Conservation (phyloP, 92 coral and sea anemone species). For the Siderastrea radians region DNA sequence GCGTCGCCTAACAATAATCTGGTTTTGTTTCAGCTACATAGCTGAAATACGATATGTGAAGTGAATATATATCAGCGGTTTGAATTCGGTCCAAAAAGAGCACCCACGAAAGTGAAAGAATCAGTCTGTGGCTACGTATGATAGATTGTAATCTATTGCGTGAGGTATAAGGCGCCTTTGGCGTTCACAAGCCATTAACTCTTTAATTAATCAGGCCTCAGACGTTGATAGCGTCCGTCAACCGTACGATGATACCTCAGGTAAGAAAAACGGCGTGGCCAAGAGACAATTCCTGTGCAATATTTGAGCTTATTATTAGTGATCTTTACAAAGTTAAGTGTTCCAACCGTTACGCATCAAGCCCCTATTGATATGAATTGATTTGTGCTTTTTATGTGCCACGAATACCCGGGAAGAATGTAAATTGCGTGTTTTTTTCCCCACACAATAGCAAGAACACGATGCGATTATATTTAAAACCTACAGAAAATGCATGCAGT, state of each 20-base stretch:
- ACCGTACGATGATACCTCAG: conserved; percentile 2
- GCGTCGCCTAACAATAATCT: neutral
- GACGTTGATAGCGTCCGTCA: neutral
- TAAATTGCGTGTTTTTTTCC: too few species aligned
- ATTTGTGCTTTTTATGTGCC: too few species aligned
- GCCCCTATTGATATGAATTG: too few species aligned
- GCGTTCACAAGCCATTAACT: neutral
- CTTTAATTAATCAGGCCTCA: conserved; percentile 9
- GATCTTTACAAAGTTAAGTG: too few species aligned
- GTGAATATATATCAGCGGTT: neutral
- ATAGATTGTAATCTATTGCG: neutral
- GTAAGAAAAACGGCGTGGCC: conserved; percentile 11
- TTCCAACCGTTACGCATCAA: too few species aligned
- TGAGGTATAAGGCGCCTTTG: neutral
- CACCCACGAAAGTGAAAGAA: neutral
- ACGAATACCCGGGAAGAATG: too few species aligned
- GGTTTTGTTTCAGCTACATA: neutral
- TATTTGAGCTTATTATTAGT: too few species aligned
- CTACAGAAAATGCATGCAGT: too few species aligned
- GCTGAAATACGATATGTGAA: neutral
- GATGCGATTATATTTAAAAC: too few species aligned
- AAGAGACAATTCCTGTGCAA: neutral
- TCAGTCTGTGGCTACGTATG: too few species aligned
- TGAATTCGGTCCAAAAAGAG: neutral
- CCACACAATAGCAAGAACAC: too few species aligned